A percentile compares a stretch with the other conserved stretches of the same genome.
Conservation (phyloP, 2,113 vertebrate species). For the Suricata suricatta region DNA sequence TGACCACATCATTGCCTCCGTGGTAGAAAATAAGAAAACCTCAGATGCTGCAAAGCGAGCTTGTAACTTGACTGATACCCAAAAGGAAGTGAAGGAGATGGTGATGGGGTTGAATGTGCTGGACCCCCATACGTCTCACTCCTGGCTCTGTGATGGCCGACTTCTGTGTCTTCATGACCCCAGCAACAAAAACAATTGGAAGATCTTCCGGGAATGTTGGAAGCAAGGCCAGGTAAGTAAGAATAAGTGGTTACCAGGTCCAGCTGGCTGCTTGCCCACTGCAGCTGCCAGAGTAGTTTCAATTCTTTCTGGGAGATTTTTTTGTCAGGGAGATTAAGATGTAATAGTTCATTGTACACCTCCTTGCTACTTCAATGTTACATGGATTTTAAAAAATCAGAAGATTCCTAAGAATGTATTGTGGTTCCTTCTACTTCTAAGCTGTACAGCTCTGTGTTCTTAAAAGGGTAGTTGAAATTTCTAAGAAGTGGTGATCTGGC, state of each 20-base stretch:
- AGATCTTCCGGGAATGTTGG: constrained; percentile 99
- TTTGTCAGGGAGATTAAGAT: constrained; percentile 6
- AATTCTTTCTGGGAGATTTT: neutral
- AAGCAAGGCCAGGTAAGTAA: constrained; percentile 97
- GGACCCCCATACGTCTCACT: constrained; percentile 97
- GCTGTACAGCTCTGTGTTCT: neutral
- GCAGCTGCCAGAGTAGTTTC: neutral
- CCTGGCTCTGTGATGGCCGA: constrained; percentile 98
- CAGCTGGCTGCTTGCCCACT: neutral
- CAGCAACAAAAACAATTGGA: constrained; percentile 99
- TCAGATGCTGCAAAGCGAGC: constrained; percentile 90
- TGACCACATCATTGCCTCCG: constrained; percentile 99
- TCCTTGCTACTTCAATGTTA: constrained; percentile 8
- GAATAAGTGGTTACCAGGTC: neutral
- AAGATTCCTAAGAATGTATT: constrained; percentile 27
- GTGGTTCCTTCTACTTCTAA: constrained; percentile 21
- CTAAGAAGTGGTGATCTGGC: neutral
- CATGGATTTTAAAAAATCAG: constrained; percentile 22
- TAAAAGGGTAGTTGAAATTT: constrained; percentile 40
- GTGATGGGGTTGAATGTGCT: constrained; percentile 97
- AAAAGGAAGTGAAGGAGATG: constrained; percentile 92
- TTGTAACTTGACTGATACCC: constrained; percentile 88
- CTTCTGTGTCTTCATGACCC: constrained; percentile 98
- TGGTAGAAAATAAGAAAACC: constrained; percentile 98
- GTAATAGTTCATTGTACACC: neutral